Conservation (phyloP, 2,888 invertebrate genomes). For the Lithophane ornitopus region DNA sequence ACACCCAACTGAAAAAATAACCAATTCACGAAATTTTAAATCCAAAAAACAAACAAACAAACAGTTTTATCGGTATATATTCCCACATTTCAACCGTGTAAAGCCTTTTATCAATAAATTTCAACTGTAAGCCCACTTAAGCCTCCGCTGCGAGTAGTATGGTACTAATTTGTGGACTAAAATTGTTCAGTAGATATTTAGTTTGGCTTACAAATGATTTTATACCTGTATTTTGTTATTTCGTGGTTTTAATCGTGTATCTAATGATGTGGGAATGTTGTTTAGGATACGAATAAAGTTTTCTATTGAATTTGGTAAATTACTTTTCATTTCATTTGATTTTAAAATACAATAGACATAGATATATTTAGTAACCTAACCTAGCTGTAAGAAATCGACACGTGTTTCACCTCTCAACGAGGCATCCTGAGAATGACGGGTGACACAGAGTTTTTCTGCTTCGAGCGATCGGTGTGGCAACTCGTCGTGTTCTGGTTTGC, state of each 20-base stretch:
- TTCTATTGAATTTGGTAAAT: background rate
- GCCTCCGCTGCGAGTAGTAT: slow-evolving; percentile 64
- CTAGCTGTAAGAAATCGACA: too few species aligned
- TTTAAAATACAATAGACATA: too few species aligned
- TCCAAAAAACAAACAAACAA: slow-evolving; percentile 49
- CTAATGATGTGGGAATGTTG: slow-evolving; percentile 8
- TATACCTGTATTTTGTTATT: slow-evolving; percentile 42
- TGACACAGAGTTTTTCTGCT: too few species aligned
- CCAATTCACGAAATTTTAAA: slow-evolving; percentile 39
- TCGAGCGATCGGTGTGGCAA: too few species aligned
- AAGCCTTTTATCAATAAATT: slow-evolving; percentile 77
- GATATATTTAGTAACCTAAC: too few species aligned
- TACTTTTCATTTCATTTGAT: background rate
- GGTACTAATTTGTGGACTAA: slow-evolving; percentile 72
- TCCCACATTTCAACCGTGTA: slow-evolving; percentile 69
- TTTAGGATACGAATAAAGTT: background rate
- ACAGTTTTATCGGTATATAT: slow-evolving; percentile 63
- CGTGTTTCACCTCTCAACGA: too few species aligned
- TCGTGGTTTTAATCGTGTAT: slow-evolving; percentile 9
- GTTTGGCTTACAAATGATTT: slow-evolving; percentile 63
- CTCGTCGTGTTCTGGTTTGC: too few species aligned
- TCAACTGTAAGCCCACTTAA: slow-evolving; percentile 71
- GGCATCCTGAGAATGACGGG: too few species aligned
- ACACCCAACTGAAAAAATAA: slow-evolving; percentile 9
- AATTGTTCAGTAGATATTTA: slow-evolving; percentile 63